Base-by-base conservation (phyloP, 2,797 vertebrate genomes). In the Pseudochirops cupreus region DNA sequence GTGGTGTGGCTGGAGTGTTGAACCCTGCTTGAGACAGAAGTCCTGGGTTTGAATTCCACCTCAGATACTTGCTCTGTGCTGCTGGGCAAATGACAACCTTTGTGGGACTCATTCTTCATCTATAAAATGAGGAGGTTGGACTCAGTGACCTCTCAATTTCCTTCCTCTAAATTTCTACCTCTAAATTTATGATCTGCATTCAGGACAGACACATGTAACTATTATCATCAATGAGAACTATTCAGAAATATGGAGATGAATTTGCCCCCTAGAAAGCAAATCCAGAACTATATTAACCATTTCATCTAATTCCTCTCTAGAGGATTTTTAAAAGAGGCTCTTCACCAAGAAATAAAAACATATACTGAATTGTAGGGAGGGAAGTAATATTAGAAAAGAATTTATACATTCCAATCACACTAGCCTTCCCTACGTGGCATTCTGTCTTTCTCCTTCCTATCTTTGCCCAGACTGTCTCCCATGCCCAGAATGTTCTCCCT, bases 271-370 rank as follows among this genome's bases (percentile, higher is more conserved):
- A 2, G 16, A 91, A 55, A 54, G 14, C 29, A 33, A 53, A 91
- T 31, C 16, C 24, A 90, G 54, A 54, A 16, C 31, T 53, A 55
- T 91, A 91, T 33, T 59, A 87, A 26, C 18, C 21, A 82, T 82
- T 24, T 46, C 7, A 26, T 39, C 55, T 82, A 4, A 46, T 82
- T 39, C 0, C 0, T 55, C 90, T 95, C 31, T 0, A 3, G 57
- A 53, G 21, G 21, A 56, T 57, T 26, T 57, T 90, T 21, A 93
- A 50, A 58, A 58, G 16, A 58, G 16, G 5, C 46, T 13, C 33
- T 4, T 96, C 39, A 90, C 2, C 16, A 39, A 97, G 52, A 91
- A 26, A 10, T 93, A 92, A 94, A 92, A 39, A 92, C 56, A 55
- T 55, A 87, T 50, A 10, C 74, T 87, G 74, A 26, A 46, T 26